These are phyloP conservation scores for Ceyx cyanopectus DNA, from an alignment of 2,113 vertebrate genomes.

Conservation along the genomic window DNA sequence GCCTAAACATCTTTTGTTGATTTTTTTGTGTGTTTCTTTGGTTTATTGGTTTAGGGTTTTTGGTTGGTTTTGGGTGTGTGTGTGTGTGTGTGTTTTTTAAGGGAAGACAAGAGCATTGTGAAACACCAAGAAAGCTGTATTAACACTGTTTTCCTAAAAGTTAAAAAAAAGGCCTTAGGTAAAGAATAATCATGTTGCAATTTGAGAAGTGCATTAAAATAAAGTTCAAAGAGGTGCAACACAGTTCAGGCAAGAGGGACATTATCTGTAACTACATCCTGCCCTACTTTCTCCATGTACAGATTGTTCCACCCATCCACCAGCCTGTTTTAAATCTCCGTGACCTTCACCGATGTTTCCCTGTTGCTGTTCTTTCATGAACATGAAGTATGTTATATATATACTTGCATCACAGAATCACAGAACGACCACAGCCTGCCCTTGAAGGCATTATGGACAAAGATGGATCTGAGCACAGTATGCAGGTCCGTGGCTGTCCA, in stretches of 20 bases:
- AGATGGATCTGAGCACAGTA: neutral
- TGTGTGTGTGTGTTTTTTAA: neutral
- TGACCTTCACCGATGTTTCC: neutral
- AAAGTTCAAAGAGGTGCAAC: neutral
- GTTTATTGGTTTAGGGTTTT: too few relatives aligned
- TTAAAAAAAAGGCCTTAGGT: neutral
- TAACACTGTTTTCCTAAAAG: neutral
- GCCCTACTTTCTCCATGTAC: neutral
- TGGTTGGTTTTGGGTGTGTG: too few relatives aligned
- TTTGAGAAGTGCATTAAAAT: neutral
- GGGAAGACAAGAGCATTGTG: neutral
- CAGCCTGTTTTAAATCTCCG: neutral
- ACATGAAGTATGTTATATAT: neutral
- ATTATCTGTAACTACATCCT: conserved; percentile 9
- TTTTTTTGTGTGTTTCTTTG: too few relatives aligned
- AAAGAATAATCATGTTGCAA: neutral
- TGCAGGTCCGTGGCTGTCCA: neutral
- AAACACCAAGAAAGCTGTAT: neutral
- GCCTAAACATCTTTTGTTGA: neutral
- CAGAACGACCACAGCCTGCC: neutral
- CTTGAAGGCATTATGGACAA: neutral
- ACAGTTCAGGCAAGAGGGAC: neutral
- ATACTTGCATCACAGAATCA: rapidly evolving
- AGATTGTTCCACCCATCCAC: neutral
- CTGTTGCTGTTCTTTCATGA: neutral